phyloP scores from a whole-genome alignment of 2,888 invertebrate species.

The Synergus japonicus region DNA sequence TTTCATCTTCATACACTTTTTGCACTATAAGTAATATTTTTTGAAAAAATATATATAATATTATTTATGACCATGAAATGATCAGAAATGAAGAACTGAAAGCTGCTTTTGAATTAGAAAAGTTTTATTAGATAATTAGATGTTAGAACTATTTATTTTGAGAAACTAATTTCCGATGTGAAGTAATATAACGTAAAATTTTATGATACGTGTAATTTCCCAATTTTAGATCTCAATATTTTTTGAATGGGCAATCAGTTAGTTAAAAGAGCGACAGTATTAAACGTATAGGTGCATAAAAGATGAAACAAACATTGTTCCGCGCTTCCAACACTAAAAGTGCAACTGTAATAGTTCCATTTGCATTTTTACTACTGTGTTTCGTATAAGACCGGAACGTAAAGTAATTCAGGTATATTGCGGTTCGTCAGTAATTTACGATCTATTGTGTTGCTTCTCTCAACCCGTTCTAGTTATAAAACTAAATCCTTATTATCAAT shows the following conservation, averaged over 20 bases:
- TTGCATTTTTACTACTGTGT: constrained; percentile 27
- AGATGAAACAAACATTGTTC: constrained; percentile 17
- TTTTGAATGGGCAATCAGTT: background rate
- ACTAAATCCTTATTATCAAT: background rate
- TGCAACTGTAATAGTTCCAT: constrained; percentile 19
- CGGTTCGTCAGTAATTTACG: constrained; percentile 18
- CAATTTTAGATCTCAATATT: background rate
- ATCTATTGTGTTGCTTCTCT: background rate
- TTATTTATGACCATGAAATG: too few species aligned
- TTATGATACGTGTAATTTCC: background rate
- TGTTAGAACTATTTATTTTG: too few species aligned
- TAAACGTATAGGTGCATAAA: constrained; percentile 11
- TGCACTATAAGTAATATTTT: too few species aligned
- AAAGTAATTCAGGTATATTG: constrained; percentile 25
- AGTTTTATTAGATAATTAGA: too few species aligned
- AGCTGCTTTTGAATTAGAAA: background rate
- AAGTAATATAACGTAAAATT: background rate
- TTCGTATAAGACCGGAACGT: constrained; percentile 9
- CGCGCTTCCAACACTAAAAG: constrained; percentile 30
- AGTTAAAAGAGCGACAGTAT: background rate
- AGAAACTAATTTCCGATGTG: background rate
- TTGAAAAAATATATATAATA: too few species aligned
- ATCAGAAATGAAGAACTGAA: background rate
- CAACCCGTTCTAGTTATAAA: background rate
- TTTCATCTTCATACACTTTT: too few species aligned